Base-by-base conservation (phyloP, 2,888 invertebrate species). In the Eurytoma californica region DNA sequence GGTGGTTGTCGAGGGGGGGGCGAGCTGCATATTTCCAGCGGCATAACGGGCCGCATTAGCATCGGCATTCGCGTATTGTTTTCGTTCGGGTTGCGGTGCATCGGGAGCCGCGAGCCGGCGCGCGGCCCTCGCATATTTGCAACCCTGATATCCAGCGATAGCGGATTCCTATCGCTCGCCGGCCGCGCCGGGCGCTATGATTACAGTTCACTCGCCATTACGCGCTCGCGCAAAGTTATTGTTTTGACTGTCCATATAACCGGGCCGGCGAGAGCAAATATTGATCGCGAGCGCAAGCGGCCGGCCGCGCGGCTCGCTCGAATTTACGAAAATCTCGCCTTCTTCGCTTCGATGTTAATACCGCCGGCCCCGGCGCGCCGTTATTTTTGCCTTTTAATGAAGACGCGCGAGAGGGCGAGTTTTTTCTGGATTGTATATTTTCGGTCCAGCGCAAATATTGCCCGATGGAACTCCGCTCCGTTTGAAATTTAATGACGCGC, bases 121-220 rank as follows among this genome's bases (percentile, higher is more conserved):
- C 82, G 76, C 73, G 79, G 77, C 82, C 16, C 67, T 76, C 80
- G 78, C 83, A 82, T 84, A 86, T 87, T 86, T 86, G 86, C 86
- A 86, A 86, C 86, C 84, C 85, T 86, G 86, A 87, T 87, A 86
- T 84, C 83, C 81, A 83, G 83, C 86, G 86, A 87, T 87, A 86
- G 86, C 85, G 83, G 86, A 87, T 86, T 85, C 86, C 86, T 85
- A 86, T 86, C 85, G 82, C 84, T 83, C 83, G n/a, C 16, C 65
- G 4, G 49, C 7, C 58, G 75, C 75, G 24, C 24, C 24, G 24
- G 68, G 39, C 66, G 72, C 80, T 79, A 80, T 79, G 82, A 83
- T 82, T 83, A 81, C 83, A 82, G 82, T 83, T 82, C 81, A 70
- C 81, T 77, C 81, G 80, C 82, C 80, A 76, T 82, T 85, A 83